These are phyloP conservation scores for Heterohyrax brucei DNA, from an alignment of 2,797 vertebrate species.

Conservation along the genomic window DNA sequence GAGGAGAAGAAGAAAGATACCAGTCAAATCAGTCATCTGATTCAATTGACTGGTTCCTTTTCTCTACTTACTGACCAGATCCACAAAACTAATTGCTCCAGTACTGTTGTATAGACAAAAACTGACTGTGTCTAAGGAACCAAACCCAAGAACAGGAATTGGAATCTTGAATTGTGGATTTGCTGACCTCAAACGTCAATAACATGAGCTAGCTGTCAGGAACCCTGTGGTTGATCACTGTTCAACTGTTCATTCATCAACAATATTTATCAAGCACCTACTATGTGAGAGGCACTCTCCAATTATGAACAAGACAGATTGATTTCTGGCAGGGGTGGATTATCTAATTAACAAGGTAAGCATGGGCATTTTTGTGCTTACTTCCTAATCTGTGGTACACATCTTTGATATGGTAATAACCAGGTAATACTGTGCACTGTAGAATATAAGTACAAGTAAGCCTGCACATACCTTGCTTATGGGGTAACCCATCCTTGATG, in stretches of 20 bases:
- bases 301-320: background rate
- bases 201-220: background rate
- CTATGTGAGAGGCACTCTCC: conserved; percentile 23
- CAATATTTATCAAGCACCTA: conserved; percentile 45
- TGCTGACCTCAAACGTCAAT: conserved; percentile 37
- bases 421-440: too few species aligned
- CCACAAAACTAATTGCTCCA: background rate
- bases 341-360: too few species aligned
- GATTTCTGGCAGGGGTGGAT: background rate
- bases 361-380: too few species aligned
- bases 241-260: conserved; percentile 31
- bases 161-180: background rate
- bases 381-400: too few species aligned
- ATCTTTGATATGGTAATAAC: too few species aligned
- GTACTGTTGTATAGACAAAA: background rate
- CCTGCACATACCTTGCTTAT: too few species aligned
- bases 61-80: conserved; percentile 3
- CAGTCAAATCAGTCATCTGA: conserved; percentile 36
- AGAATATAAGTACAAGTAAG: too few species aligned
- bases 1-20: background rate
- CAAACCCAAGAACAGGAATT: conserved; percentile 14
- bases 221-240: background rate
- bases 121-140: background rate
- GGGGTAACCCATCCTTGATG: background rate
- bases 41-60: background rate